phyloP scores from a whole-genome alignment of 2,113 vertebrate species.

The Amphilophus citrinellus region DNA sequence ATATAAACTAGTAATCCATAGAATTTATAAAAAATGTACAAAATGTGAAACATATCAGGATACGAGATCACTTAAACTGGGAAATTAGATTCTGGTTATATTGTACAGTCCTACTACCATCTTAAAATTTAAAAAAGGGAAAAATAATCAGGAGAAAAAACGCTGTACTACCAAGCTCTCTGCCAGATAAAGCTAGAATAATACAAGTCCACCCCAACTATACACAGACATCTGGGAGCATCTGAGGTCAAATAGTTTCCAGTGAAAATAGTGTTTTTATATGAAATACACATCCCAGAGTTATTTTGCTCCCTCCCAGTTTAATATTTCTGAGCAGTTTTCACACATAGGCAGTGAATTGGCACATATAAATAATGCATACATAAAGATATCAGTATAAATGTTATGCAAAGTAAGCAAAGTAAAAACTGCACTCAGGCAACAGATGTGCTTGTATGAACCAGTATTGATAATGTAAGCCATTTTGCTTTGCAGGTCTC shows the following conservation, averaged over 20 bases:
- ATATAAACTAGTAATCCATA: not conserved
- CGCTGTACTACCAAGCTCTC: no score
- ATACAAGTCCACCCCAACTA: no score
- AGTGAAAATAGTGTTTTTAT: no score
- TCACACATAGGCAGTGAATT: not conserved
- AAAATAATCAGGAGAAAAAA: no score
- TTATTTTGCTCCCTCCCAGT: not conserved
- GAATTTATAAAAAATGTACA: not conserved
- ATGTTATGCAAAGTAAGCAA: not conserved
- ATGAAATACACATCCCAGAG: not conserved
- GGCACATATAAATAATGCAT: not conserved
- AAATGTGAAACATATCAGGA: not conserved
- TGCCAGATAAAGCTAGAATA: no score
- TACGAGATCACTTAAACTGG: not conserved
- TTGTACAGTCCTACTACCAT: no score
- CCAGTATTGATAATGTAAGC: not conserved
- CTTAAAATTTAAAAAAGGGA: no score
- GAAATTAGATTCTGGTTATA: not conserved
- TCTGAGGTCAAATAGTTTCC: no score
- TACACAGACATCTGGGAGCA: no score
- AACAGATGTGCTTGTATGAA: not conserved
- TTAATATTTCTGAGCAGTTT: not conserved
- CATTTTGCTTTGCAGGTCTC: conserved; percentile 75
- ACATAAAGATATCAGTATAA: not conserved
- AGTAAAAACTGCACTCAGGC: not conserved